Evolutionary conservation across 2,113 vertebrate species (phyloP).

Genomic region (Nothoprocta perdicaria): DNA sequence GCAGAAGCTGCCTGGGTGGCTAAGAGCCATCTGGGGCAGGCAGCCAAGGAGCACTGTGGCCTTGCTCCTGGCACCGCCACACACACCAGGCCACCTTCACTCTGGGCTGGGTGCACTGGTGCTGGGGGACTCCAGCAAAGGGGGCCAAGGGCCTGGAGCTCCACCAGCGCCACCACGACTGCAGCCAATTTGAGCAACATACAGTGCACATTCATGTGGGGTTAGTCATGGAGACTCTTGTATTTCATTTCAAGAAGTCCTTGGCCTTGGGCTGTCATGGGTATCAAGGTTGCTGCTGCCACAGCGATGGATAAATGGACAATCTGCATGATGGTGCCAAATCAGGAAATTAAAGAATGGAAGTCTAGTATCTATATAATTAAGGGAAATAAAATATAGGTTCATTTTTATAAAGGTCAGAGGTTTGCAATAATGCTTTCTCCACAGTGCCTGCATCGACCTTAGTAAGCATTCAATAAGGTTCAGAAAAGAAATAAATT

Average conservation of each 20-base stretch:
- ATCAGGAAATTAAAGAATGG: slow-evolving; percentile 39
- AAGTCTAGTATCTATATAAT: neutral
- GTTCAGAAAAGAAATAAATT: neutral
- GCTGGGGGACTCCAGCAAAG: neutral
- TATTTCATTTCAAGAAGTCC: slow-evolving; percentile 51
- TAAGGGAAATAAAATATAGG: slow-evolving; percentile 18
- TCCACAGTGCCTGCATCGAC: neutral
- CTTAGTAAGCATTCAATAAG: neutral
- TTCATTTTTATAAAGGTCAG: neutral
- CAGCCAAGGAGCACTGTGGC: neutral
- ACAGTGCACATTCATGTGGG: neutral
- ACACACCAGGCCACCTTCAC: rapidly evolving
- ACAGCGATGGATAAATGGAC: slow-evolving; percentile 46
- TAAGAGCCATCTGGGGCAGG: rapidly evolving
- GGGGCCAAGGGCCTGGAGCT: neutral
- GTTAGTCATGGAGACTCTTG: neutral
- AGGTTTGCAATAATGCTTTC: neutral
- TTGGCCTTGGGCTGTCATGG: slow-evolving; percentile 34
- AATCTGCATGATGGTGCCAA: neutral
- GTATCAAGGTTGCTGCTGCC: slow-evolving; percentile 55
- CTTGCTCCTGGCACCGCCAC: neutral
- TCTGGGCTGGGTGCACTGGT: rapidly evolving
- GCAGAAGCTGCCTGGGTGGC: neutral
- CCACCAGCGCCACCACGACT: neutral
- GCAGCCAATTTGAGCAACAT: rapidly evolving